Conservation (phyloP, 2,888 invertebrate species). For the Drosophila sordidula region DNA sequence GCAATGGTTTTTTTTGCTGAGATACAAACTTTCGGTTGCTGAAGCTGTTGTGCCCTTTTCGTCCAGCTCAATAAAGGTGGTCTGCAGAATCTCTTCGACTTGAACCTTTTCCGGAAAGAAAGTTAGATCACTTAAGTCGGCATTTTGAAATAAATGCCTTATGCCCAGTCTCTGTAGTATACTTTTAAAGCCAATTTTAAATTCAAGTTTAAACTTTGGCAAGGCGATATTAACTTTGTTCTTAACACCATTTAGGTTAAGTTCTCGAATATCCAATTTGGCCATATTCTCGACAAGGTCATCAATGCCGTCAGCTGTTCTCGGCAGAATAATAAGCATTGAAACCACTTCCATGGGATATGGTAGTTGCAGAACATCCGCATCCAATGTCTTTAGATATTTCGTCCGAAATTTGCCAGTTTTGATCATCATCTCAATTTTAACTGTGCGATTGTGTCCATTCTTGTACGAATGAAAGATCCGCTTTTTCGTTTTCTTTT, state of each 20-base stretch:
- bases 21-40: neutral
- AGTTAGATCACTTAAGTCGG: neutral
- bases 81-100: neutral
- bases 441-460: neutral
- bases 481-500: neutral
- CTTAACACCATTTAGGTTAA: neutral
- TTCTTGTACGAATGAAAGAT: neutral
- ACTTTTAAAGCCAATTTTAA: neutral
- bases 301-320: neutral
- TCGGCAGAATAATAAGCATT: neutral
- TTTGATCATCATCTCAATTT: neutral
- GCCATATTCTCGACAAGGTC: neutral
- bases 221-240: neutral
- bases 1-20: too few relatives aligned
- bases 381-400: neutral
- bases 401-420: neutral
- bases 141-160: neutral
- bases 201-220: neutral
- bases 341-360: fast-evolving
- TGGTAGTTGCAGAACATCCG: neutral
- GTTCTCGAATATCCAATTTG: fast-evolving
- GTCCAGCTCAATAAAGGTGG: neutral
- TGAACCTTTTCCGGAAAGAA: fast-evolving
- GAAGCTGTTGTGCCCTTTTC: neutral
- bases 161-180: neutral